Conservation (phyloP, 2,888 invertebrate species). For the Aricia artaxerxes region DNA sequence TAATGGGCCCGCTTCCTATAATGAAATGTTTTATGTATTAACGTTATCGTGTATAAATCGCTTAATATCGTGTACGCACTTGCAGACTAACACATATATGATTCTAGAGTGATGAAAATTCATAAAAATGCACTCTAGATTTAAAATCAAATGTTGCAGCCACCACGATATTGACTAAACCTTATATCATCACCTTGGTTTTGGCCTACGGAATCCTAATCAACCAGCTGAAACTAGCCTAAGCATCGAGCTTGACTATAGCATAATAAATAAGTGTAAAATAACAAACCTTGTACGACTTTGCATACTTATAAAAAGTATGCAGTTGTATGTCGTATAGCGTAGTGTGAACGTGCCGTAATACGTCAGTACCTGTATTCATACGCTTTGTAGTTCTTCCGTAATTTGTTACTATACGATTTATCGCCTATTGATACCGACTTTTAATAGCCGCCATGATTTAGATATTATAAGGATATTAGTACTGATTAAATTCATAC, state of each 20-base stretch:
- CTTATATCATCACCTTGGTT: no score
- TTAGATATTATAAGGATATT: constrained; percentile 25
- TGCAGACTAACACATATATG: neutral
- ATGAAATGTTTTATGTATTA: constrained; percentile 78
- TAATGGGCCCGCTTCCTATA: constrained; percentile 73
- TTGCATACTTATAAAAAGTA: no score
- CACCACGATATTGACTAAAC: no score
- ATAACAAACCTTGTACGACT: no score
- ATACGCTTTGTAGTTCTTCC: constrained; percentile 43
- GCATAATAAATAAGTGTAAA: no score
- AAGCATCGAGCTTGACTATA: no score
- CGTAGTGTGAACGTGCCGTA: constrained; percentile 2
- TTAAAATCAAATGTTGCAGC: no score
- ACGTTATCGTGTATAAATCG: constrained; percentile 72
- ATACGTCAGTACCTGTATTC: constrained; percentile 40
- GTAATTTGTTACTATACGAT: constrained; percentile 45
- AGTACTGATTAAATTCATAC: constrained; percentile 1
- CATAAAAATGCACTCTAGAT: no score
- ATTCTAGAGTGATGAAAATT: no score
- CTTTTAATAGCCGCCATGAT: constrained; percentile 15
- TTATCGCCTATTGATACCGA: constrained; percentile 36
- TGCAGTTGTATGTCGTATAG: neutral
- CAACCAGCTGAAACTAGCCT: no score
- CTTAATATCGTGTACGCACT: constrained; percentile 48
- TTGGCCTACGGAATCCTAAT: no score